Base-by-base conservation (phyloP, 2,113 vertebrate species). In the Antigone vipio region DNA sequence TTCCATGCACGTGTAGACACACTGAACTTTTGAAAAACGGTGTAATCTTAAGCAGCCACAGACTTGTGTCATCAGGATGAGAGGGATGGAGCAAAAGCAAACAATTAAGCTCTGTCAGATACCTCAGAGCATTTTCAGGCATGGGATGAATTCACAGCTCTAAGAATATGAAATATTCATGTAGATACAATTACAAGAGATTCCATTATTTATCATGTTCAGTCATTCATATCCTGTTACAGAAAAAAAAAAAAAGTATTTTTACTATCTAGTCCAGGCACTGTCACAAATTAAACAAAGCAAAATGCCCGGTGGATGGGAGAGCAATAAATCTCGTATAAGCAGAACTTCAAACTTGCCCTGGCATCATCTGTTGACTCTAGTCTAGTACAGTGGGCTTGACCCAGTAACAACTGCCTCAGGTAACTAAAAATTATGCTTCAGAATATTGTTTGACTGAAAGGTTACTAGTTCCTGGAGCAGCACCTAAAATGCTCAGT, bases 131-230 rank as follows among this genome's bases (percentile, higher is more conserved):
- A 53, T 92, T 69, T 63, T 93, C 40, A 50, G 42, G 24, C 58
- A 40, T 6, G 16, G 11, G 35, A 90, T 62, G 63, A 90, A 92
- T 80, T 79, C 71, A 92, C 35, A 53, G 66, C 53, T 84, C 44
- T 45, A 88, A 69, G 62, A 75, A 30, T 34, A 85, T 95, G 74
- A 95, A 95, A 96, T 76, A 95, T 93, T 95, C 30, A 95, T 95
- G 78, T 69, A 49, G 69, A 42, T n/a, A 67, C 69, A 78, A 89
- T 91, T 92, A 87, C 34, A 59, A 77, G 60, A 60, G 30, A 50
- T 69, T 81, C 78, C 42, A 75, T 92, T 81, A 89, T 94, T 95
- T 82, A 85, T 94, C 76, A 40, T 64, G 44, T 60, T 42, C 93
- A 87, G 60, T 52, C 76, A 95, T 75, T 88, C 81, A 74, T 81